Evolutionary conservation across 2,797 vertebrate genomes (phyloP), one percentile per base, ranked within the genome.

Genomic region (Cygnus olor): DNA sequence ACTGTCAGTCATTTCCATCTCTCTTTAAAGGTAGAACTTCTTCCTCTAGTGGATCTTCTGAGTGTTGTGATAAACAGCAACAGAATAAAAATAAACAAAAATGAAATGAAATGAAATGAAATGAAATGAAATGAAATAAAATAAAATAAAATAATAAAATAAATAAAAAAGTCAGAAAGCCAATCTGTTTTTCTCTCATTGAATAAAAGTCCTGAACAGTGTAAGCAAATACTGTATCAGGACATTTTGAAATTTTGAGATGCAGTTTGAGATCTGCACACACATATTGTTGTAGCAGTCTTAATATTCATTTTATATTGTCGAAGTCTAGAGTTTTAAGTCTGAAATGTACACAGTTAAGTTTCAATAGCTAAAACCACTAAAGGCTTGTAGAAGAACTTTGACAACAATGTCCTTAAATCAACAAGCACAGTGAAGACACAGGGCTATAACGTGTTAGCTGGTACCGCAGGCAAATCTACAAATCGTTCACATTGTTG

Each of bases 401-500:
- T 90, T 8, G 15, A 77, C 47, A 36, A 79, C 88, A 90, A 42
- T 40, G n/a, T 56, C n/a, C 61, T 60, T 66, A 64, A 90, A 70
- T 86, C 12, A 70, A 38, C 7, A 66, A 57, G n/a, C 3, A 15
- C 44, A 21, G 7, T 73, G 54, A 73, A 20, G 36, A 60, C 30
- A 54, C 22, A 18, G n/a, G 40, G 11, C 4, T 85, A 3, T 68
- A 81, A 60, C 17, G 73, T 66, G 13, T 56, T 64, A 77, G 15
- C 2, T 57, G 63, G 28, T 63, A 74, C 51, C n/a, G 9, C 34
- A 6, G 5, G 3, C 27, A 90, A 84, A 90, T 74, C 36, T 69
- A 82, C 2, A 0, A 57, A 61, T 63, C 1, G 1, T 73, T 68
- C 6, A 20, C 0, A 0, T 34, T 53, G 6, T 44, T 79, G n/a